A percentile compares a stretch with the other conserved stretches of the same genome.
These are phyloP conservation scores for Lapara coniferarum DNA, from an alignment of 2,888 invertebrate genomes.

Conservation along the genomic window DNA sequence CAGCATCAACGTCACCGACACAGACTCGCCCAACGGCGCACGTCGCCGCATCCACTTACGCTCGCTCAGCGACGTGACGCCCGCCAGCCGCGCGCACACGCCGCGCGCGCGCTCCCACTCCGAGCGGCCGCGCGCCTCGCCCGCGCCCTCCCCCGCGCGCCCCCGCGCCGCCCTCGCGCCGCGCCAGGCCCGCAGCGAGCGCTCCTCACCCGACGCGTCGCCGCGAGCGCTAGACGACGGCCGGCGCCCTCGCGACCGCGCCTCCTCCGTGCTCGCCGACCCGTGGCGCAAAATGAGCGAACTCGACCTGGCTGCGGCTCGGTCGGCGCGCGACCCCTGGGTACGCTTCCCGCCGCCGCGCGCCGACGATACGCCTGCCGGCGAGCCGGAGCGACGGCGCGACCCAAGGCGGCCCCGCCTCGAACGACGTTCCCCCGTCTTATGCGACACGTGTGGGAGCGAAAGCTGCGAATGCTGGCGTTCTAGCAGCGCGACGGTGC, in stretches of 20 bases:
- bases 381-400: conserved; percentile 43
- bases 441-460: conserved; percentile 60
- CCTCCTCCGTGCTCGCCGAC: conserved; percentile 49
- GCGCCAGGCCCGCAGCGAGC: conserved; percentile 57
- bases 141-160: conserved; percentile 43
- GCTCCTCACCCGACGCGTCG: conserved; percentile 60
- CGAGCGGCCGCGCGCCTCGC: conserved; percentile 65
- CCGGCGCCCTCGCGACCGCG: conserved; percentile 39
- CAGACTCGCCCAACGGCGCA: conserved; percentile 69
- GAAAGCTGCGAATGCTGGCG: conserved; percentile 61
- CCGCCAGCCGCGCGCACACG: conserved; percentile 63
- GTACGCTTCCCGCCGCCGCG: conserved; percentile 37
- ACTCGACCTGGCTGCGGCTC: conserved; percentile 48
- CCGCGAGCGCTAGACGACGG: conserved; percentile 41
- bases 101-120: conserved; percentile 73
- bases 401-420: conserved; percentile 52
- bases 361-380: conserved; percentile 35
- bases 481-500: conserved; percentile 48
- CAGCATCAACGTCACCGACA: conserved; percentile 75
- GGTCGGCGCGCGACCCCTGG: conserved; percentile 51
- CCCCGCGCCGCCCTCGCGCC: conserved; percentile 41
- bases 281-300: conserved; percentile 73
- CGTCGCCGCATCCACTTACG: conserved; percentile 76
- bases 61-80: conserved; percentile 76
- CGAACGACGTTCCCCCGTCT: conserved; percentile 56